phyloP scores from a whole-genome alignment of 2,888 invertebrate genomes.

The Nemotelus nigrinus region DNA sequence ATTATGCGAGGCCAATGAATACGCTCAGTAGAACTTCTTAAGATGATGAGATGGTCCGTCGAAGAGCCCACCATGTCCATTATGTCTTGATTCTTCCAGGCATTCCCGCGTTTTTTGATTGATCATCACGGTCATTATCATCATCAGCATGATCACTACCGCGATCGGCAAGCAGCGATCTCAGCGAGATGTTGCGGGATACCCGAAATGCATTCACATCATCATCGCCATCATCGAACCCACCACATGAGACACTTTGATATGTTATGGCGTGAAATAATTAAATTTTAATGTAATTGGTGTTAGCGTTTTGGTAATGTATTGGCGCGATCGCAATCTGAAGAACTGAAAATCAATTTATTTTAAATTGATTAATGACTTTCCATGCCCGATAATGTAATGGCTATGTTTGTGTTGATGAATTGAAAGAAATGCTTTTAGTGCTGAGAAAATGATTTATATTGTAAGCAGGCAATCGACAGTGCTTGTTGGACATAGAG shows the following conservation, averaged over 20 bases:
- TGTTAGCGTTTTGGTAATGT: slow-evolving; percentile 36
- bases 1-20: slow-evolving; percentile 21
- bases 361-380: slow-evolving; percentile 30
- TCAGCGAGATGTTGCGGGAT: slow-evolving; percentile 21
- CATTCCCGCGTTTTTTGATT: slow-evolving; percentile 37
- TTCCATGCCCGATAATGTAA: neutral
- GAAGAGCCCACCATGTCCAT: slow-evolving; percentile 29
- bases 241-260: slow-evolving; percentile 21
- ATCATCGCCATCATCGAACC: slow-evolving; percentile 10
- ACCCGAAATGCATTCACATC: slow-evolving; percentile 30
- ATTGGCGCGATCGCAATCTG: slow-evolving; percentile 23
- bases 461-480: slow-evolving; percentile 8
- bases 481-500: slow-evolving; percentile 1
- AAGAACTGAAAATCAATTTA: slow-evolving; percentile 37
- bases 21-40: slow-evolving; percentile 26
- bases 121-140: slow-evolving; percentile 37
- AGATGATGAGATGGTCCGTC: slow-evolving; percentile 9
- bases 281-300: slow-evolving; percentile 43
- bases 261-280: slow-evolving; percentile 44
- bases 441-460: slow-evolving; percentile 22
- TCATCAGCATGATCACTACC: slow-evolving; percentile 9
- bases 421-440: neutral
- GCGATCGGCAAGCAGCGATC: neutral
- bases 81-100: slow-evolving; percentile 37
- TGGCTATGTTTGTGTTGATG: slow-evolving; percentile 9